A percentile compares a stretch with the other conserved stretches of the same genome.
phyloP scores from a whole-genome alignment of 2,797 vertebrate genomes.

The Mallotus villosus region DNA sequence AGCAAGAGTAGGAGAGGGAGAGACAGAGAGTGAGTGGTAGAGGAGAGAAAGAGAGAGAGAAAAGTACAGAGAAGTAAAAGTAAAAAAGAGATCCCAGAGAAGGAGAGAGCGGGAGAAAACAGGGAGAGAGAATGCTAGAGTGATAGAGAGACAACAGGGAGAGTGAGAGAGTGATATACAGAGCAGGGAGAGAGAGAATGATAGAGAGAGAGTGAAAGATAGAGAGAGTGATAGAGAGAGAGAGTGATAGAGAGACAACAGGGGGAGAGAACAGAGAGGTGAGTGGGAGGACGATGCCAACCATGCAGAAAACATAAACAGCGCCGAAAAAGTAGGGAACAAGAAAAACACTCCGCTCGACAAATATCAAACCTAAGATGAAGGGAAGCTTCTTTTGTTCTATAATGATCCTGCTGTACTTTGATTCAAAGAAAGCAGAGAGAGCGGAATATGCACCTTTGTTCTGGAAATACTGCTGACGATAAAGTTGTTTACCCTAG shows the following conservation, averaged over 20 bases:
- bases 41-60: background rate
- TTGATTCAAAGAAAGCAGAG: slow-evolving; percentile 37
- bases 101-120: no score
- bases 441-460: slow-evolving; percentile 31
- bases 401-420: slow-evolving; percentile 30
- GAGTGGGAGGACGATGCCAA: slow-evolving; percentile 21
- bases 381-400: slow-evolving; percentile 11
- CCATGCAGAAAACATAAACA: slow-evolving; percentile 20
- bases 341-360: slow-evolving; percentile 22
- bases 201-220: background rate
- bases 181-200: no score
- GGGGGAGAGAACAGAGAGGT: background rate
- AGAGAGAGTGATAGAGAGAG: background rate
- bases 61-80: no score
- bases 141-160: no score
- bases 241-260: no score
- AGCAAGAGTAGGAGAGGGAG: slow-evolving; percentile 8
- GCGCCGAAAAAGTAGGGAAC: slow-evolving; percentile 2
- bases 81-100: no score
- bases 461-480: slow-evolving; percentile 36
- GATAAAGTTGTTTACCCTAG: slow-evolving; percentile 4
- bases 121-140: no score
- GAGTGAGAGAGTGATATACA: no score
- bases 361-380: slow-evolving; percentile 32
- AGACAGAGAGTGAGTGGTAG: slow-evolving; percentile 22